Base-by-base conservation (phyloP, 2,888 invertebrate species). In the Pteria penguin region DNA sequence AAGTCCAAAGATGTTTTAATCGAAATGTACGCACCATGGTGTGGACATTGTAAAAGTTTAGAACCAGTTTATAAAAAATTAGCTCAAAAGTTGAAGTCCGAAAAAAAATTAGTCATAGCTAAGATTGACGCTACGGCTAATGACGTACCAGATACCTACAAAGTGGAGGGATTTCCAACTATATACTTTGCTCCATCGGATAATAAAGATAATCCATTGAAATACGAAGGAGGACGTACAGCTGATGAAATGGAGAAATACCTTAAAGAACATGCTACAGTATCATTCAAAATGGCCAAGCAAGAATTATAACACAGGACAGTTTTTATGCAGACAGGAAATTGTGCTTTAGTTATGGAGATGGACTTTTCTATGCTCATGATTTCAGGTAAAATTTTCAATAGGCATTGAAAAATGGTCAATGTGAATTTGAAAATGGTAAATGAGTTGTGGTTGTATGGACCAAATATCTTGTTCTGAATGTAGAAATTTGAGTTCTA, bases 1-100 rank as follows among this genome's bases (percentile, higher is more conserved):
- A 87, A 90, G 29, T 87, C 86, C 1, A 93, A 94, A 82, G 94
- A 94, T 85, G 93, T 93, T 2, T 88, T 94, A 5, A 91, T 94
- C 72, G 94, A 94, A 83, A 92, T 94, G 80, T 94, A 94, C 82
- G 94, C 94, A 4, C 94, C 94, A 2, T 94, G 94, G 94, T 94
- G 94, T 86, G 94, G 94, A 2, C 94, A 94, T 82, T 94, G 94
- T 88, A 94, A 94, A 87, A 88, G 90, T 36, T 91, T 94, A 57
- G 94, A 94, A 80, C 93, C 94, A 14, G 88, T 89, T 11, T 93
- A 92, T 84, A 92, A 90, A 67, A 91, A 93, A 62, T 82, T 93
- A 5, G 92, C 91, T 22, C 92, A 91, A 78, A 84, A 89, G 60
- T 82, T 89, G 71, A 88, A 90, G 63, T 76, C 84, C 4, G 88